phyloP scores from a whole-genome alignment of 2,797 vertebrate species.

The Hippopotamyrus pictus region DNA sequence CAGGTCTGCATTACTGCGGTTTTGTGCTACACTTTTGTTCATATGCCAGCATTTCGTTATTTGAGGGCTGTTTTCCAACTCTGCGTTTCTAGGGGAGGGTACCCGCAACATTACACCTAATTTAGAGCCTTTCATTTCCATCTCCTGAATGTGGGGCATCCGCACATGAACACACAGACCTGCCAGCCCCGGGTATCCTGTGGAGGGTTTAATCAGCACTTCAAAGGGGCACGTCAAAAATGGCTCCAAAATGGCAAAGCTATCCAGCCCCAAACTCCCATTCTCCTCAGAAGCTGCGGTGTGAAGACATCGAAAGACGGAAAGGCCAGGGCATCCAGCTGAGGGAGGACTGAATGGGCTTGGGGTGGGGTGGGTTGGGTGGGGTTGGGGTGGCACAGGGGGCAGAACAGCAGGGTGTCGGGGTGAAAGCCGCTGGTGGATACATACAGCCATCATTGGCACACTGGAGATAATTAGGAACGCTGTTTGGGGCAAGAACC shows the following conservation, averaged over 20 bases:
- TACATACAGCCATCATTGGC: not conserved
- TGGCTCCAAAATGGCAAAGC: constrained; percentile 57
- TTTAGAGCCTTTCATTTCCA: constrained; percentile 43
- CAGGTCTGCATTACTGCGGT: not conserved
- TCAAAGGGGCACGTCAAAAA: constrained; percentile 63
- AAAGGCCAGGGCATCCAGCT: not conserved
- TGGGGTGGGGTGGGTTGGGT: not conserved
- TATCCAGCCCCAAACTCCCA: constrained; percentile 55
- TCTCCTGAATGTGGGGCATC: constrained; percentile 54
- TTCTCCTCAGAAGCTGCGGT: constrained; percentile 36
- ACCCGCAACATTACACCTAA: constrained; percentile 41
- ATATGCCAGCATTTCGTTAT: constrained; percentile 46
- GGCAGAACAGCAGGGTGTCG: constrained; percentile 16
- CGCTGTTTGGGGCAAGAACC: not conserved
- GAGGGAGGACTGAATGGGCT: not conserved
- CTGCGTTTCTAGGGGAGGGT: constrained; percentile 15
- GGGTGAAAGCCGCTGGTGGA: constrained; percentile 27
- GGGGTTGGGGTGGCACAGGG: constrained; percentile 5
- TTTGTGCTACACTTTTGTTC: not conserved
- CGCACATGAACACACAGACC: constrained; percentile 51
- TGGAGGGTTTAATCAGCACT: constrained; percentile 71
- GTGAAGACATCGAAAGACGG: constrained; percentile 32
- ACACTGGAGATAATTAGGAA: not conserved
- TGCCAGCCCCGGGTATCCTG: constrained; percentile 58
- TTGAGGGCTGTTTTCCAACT: constrained; percentile 49